Evolutionary conservation across 1,140 invertebrate genomes (phyloP).

Genomic region (Luehdorfia chinensis): DNA sequence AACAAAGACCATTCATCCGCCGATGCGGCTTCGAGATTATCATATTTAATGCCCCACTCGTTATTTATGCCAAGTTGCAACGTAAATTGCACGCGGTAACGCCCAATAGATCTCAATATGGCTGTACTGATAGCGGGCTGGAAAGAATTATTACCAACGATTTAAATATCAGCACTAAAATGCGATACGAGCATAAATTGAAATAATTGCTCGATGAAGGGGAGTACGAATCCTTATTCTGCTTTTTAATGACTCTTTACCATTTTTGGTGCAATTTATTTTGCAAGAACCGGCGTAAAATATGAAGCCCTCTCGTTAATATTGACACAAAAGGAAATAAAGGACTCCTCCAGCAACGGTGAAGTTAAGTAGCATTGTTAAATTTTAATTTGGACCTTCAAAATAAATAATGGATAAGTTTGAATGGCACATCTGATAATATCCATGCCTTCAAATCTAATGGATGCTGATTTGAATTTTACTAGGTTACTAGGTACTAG

Average conservation of each 20-base stretch:
- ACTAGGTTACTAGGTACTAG: too few species aligned
- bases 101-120: constrained; percentile 43
- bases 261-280: constrained; percentile 15
- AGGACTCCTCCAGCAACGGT: not conserved
- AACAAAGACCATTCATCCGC: constrained; percentile 34
- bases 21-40: constrained; percentile 30
- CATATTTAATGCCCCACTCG: constrained; percentile 34
- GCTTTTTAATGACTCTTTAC: constrained; percentile 14
- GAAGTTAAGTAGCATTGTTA: not conserved
- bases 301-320: constrained; percentile 15
- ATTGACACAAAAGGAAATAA: constrained; percentile 5
- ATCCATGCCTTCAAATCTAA: too few species aligned
- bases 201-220: constrained; percentile 11
- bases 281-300: constrained; percentile 7
- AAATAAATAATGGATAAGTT: too few species aligned
- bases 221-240: constrained; percentile 1
- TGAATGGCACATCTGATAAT: too few species aligned
- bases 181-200: constrained; percentile 11
- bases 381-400: constrained; percentile 1
- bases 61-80: constrained; percentile 34
- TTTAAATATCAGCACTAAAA: constrained; percentile 15
- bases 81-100: constrained; percentile 33
- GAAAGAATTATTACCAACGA: constrained; percentile 16
- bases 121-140: constrained; percentile 24
- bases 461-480: too few species aligned